Conservation (phyloP, 2,888 invertebrate genomes). For the Anthrax anthrax region DNA sequence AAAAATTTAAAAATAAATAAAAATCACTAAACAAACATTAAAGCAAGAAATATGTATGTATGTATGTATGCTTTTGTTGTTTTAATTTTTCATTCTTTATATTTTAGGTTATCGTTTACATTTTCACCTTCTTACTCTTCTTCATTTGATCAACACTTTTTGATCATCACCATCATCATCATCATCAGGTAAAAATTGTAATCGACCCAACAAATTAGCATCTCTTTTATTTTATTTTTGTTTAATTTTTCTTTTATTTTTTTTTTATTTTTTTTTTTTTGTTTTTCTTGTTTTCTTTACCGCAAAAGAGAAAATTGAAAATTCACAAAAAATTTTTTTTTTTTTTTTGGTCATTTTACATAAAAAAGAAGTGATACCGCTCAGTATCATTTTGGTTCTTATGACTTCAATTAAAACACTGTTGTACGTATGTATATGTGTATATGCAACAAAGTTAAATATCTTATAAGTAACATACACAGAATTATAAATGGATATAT, state of each 20-base stretch:
- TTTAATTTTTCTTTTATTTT: neutral
- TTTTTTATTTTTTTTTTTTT: no score
- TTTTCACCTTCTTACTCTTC: neutral
- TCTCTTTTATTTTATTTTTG: neutral
- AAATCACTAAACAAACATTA: neutral
- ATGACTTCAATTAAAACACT: no score
- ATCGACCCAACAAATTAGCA: conserved; percentile 7
- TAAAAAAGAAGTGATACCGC: neutral
- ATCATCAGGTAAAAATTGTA: neutral
- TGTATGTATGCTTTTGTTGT: no score
- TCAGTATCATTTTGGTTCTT: neutral
- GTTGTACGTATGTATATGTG: no score
- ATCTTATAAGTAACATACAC: no score
- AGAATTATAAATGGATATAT: no score
- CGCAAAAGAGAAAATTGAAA: neutral
- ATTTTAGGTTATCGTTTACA: neutral
- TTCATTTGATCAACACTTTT: no score
- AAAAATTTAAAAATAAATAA: neutral
- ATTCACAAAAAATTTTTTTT: neutral
- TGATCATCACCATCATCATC: neutral
- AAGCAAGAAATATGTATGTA: neutral
- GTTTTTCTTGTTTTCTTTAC: no score
- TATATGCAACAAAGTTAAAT: no score
- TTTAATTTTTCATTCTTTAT: neutral
- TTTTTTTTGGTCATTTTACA: no score